A percentile compares a stretch with the other conserved stretches of the same genome.
phyloP scores from a whole-genome alignment of 2,888 invertebrate genomes.

The Dolichopus griseipennis region DNA sequence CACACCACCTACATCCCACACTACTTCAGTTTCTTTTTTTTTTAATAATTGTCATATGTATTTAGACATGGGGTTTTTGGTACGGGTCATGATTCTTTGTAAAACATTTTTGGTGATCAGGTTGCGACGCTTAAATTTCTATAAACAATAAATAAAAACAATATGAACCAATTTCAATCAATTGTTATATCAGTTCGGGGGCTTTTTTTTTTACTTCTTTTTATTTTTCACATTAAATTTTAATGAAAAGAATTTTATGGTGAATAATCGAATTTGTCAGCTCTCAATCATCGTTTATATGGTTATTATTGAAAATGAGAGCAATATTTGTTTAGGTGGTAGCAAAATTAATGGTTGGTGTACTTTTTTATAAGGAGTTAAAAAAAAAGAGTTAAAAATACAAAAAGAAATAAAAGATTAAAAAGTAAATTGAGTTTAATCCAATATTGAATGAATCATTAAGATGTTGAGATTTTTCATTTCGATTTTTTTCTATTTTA shows the following conservation, averaged over 20 bases:
- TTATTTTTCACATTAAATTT: too few species aligned
- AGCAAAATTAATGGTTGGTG: neutral
- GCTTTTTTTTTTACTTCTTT: too few species aligned
- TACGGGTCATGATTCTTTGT: neutral
- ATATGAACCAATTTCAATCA: neutral
- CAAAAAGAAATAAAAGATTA: neutral
- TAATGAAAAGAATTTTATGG: neutral
- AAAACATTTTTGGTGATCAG: neutral
- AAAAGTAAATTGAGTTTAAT: neutral
- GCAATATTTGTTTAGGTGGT: neutral
- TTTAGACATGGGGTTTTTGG: neutral
- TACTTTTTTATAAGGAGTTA: neutral
- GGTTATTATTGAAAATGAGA: neutral
- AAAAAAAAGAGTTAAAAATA: neutral
- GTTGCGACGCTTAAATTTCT: neutral
- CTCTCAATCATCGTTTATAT: neutral
- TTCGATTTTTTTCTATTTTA: neutral
- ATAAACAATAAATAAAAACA: neutral
- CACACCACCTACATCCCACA: constrained; percentile 3
- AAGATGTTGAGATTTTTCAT: neutral
- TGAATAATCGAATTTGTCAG: neutral
- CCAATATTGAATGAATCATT: constrained; percentile 1
- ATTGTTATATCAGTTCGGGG: neutral
- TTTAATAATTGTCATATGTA: too few species aligned
- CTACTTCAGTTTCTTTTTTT: neutral